Evolutionary conservation across 2,113 vertebrate genomes (phyloP).

Genomic region (Lepisosteus osseus): DNA sequence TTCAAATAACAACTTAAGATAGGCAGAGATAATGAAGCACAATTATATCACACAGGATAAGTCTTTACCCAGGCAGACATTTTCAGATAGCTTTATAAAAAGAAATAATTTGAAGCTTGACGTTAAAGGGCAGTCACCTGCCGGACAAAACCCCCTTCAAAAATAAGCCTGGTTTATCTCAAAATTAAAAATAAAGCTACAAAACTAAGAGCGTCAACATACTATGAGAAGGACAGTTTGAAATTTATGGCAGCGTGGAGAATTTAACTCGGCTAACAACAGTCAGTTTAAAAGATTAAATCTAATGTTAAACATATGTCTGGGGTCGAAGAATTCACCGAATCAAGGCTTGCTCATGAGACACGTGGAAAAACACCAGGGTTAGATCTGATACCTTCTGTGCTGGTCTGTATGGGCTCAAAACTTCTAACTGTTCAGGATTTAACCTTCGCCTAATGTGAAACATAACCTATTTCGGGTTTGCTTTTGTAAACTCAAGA

Average conservation of each 20-base stretch:
- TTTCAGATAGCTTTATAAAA: not conserved
- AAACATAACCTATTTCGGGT: too few relatives aligned
- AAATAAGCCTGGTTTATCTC: not conserved
- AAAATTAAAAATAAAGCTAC: conserved; percentile 11
- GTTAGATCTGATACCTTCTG: conserved; percentile 6
- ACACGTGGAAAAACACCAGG: conserved; percentile 20
- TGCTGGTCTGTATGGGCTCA: not conserved
- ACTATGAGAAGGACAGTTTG: conserved; percentile 37
- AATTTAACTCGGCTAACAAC: conserved; percentile 46
- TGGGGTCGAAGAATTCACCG: conserved; percentile 29
- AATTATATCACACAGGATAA: conserved; percentile 41
- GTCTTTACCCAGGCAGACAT: not conserved
- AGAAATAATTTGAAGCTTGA: conserved; percentile 6
- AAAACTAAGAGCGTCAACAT: conserved; percentile 22
- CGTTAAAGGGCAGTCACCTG: conserved; percentile 13
- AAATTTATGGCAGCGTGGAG: conserved; percentile 46
- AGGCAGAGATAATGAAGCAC: conserved; percentile 37
- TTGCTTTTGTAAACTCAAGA: not conserved
- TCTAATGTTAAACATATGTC: conserved; percentile 62
- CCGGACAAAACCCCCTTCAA: conserved; percentile 22
- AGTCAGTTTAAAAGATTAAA: conserved; percentile 52
- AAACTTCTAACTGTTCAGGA: conserved; percentile 11
- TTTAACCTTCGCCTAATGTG: conserved; percentile 1
- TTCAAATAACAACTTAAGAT: conserved; percentile 45
- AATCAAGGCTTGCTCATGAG: conserved; percentile 21